phyloP scores from a whole-genome alignment of 2,113 vertebrate species.

The Chaetura pelagica region DNA sequence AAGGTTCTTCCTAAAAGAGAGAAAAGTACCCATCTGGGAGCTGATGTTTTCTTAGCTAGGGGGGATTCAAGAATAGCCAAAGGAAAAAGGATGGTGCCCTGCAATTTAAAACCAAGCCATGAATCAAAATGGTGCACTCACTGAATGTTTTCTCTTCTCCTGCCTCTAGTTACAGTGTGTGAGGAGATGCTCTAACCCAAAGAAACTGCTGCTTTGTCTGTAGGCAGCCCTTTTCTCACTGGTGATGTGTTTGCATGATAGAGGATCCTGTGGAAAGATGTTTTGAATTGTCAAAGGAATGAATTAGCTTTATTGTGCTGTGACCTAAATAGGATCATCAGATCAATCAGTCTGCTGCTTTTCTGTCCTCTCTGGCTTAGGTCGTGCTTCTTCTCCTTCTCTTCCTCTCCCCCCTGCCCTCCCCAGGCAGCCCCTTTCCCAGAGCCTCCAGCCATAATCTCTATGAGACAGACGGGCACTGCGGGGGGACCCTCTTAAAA shows the following conservation, averaged over 20 bases:
- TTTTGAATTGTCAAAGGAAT: slow-evolving; percentile 66
- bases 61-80: neutral
- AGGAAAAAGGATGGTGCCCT: neutral
- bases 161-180: neutral
- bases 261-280: slow-evolving; percentile 56
- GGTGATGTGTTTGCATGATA: slow-evolving; percentile 54
- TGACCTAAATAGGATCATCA: slow-evolving; percentile 71
- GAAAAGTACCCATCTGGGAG: neutral
- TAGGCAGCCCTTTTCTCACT: slow-evolving; percentile 22
- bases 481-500: neutral
- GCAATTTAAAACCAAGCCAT: neutral
- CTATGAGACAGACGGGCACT: neutral
- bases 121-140: neutral
- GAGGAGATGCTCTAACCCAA: neutral
- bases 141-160: neutral
- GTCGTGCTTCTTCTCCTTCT: slow-evolving; percentile 1
- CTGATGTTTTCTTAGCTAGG: neutral
- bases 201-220: slow-evolving; percentile 41
- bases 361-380: slow-evolving; percentile 28
- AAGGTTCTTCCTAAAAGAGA: neutral
- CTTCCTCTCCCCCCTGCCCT: neutral
- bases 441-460: neutral
- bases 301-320: slow-evolving; percentile 66
- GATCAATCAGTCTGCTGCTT: slow-evolving; percentile 64
- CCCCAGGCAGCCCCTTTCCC: neutral